Percentiles rank a stretch among this genome's conserved stretches.
Conservation (phyloP, 1,140 invertebrate species). For the Apocrypta bakeri region DNA sequence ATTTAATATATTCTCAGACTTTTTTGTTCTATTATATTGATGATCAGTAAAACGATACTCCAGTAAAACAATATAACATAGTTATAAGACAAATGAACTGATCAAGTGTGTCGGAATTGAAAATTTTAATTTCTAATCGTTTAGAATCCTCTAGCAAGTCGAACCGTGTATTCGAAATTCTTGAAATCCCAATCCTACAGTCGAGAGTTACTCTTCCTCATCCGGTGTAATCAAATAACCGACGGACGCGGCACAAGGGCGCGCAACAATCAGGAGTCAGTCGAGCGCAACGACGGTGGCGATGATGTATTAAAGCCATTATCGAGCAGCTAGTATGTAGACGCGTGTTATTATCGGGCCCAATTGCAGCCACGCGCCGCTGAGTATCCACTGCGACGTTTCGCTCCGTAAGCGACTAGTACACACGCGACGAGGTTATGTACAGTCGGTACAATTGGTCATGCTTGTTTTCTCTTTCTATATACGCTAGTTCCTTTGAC, state of each 20-base stretch:
- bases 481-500: too few species aligned
- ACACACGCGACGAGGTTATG: background rate
- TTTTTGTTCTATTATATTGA: too few species aligned
- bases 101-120: too few species aligned
- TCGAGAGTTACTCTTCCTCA: background rate
- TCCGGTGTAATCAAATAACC: conserved; percentile 6
- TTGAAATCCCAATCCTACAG: too few species aligned
- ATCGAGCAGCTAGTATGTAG: conserved; percentile 15
- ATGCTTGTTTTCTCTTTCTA: background rate
- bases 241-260: background rate
- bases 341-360: conserved; percentile 28
- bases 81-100: too few species aligned
- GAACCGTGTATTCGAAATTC: background rate
- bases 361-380: conserved; percentile 16
- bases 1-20: too few species aligned
- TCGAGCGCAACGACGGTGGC: background rate
- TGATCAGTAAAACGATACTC: too few species aligned
- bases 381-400: conserved; percentile 7
- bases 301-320: conserved; percentile 47
- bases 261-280: conserved; percentile 37
- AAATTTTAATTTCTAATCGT: too few species aligned
- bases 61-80: too few species aligned
- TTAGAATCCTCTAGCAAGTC: too few species aligned
- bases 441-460: background rate
- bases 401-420: background rate